phyloP scores from a whole-genome alignment of 2,113 vertebrate genomes.

The Gadus chalcogrammus region DNA sequence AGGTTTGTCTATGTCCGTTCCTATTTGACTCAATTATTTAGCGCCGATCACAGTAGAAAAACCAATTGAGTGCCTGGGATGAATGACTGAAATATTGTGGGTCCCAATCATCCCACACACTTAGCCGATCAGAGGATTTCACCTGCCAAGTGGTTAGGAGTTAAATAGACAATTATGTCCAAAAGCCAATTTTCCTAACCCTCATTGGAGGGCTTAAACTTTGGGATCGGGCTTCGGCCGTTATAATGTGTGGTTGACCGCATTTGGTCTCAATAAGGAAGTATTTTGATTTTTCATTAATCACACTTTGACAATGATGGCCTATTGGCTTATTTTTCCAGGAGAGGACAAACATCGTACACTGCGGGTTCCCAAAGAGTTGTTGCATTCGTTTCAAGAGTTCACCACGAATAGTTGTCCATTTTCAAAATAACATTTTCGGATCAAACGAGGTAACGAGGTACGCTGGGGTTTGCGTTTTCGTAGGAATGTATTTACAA shows the following conservation, averaged over 20 bases:
- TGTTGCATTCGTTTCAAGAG: constrained; percentile 21
- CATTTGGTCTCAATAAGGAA: not conserved
- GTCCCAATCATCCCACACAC: not conserved
- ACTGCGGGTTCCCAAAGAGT: no score
- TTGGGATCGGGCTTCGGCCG: not conserved
- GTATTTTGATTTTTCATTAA: not conserved
- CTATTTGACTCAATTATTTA: no score
- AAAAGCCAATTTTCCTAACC: not conserved
- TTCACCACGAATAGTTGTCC: constrained; percentile 32
- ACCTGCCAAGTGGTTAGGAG: not conserved
- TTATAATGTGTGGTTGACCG: not conserved
- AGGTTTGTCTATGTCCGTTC: no score
- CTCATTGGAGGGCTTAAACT: not conserved
- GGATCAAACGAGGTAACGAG: no score
- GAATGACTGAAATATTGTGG: not conserved
- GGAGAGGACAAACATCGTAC: constrained; percentile 15
- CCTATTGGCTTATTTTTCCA: not conserved
- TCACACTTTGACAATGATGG: not conserved
- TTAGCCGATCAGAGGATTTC: not conserved
- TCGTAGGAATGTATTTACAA: no score
- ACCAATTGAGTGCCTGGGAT: not conserved
- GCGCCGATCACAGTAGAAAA: not conserved
- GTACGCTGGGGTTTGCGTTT: no score
- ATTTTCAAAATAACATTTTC: constrained; percentile 39
- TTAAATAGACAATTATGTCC: not conserved